These are phyloP conservation scores for Hydropsyche betteni DNA, from an alignment of 2,888 invertebrate genomes.

Conservation along the genomic window DNA sequence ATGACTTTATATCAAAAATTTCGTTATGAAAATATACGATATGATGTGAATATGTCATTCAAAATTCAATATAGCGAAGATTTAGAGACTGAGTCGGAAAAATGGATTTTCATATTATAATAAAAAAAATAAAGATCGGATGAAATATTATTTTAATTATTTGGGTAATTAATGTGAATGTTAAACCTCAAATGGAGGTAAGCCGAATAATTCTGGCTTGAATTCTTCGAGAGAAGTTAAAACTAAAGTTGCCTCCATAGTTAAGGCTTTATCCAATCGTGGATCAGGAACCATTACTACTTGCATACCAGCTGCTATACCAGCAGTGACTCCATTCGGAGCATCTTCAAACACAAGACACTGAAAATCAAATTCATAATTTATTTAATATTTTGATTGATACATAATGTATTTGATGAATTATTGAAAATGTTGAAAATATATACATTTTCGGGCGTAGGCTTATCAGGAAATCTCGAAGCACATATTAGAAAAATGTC, in stretches of 20 bases:
- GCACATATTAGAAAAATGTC: slow-evolving; percentile 87
- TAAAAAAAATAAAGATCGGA: not conserved
- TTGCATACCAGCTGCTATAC: slow-evolving; percentile 83
- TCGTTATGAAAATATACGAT: not conserved
- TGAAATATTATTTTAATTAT: not conserved
- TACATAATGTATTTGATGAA: not conserved
- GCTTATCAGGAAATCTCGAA: slow-evolving; percentile 73
- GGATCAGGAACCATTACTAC: slow-evolving; percentile 83
- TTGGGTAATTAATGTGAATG: not conserved
- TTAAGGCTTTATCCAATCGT: slow-evolving; percentile 56
- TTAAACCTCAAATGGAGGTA: slow-evolving; percentile 71
- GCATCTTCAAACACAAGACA: slow-evolving; percentile 93
- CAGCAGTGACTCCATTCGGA: slow-evolving; percentile 85
- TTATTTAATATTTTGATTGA: not conserved
- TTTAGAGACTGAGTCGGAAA: not conserved
- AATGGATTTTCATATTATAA: not conserved
- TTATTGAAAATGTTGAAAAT: not conserved
- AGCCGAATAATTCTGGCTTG: slow-evolving; percentile 82
- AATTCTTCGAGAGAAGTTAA: slow-evolving; percentile 79
- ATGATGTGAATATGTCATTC: not conserved
- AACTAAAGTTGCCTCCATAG: slow-evolving; percentile 71
- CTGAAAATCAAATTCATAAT: slow-evolving; percentile 57
- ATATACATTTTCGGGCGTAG: slow-evolving; percentile 67
- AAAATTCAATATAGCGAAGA: not conserved
- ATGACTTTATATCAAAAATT: not conserved